Conservation (phyloP, 2,888 invertebrate genomes). For the Carterocephalus palaemon region DNA sequence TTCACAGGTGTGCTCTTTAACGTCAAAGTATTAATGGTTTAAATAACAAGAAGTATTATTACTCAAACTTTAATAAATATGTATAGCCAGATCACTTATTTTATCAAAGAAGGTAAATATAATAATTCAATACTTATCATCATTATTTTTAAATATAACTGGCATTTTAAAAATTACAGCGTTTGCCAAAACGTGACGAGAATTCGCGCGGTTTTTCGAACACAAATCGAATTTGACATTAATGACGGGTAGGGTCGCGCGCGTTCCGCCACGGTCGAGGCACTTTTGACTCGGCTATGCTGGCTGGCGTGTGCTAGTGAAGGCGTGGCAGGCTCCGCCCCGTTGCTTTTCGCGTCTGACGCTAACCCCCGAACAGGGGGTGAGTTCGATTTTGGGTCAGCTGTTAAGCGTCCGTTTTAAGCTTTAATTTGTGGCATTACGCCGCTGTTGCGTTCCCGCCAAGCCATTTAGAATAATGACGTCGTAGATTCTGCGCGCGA, state of each 20-base stretch:
- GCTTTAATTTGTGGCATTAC: slow-evolving; percentile 79
- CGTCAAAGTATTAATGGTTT: neutral
- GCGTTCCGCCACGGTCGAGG: slow-evolving; percentile 56
- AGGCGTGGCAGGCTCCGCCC: slow-evolving; percentile 73
- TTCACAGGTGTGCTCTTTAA: slow-evolving; percentile 13
- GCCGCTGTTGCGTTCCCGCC: slow-evolving; percentile 57
- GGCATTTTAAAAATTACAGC: no score
- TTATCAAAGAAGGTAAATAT: neutral
- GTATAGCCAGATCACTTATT: neutral
- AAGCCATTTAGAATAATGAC: slow-evolving; percentile 74
- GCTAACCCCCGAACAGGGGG: slow-evolving; percentile 51
- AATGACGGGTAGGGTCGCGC: slow-evolving; percentile 44
- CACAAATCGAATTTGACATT: slow-evolving; percentile 5
- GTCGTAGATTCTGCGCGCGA: slow-evolving; percentile 54
- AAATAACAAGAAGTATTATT: neutral
- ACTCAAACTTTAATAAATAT: neutral
- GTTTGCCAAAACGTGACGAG: no score
- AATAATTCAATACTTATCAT: neutral
- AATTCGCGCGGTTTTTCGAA: neutral
- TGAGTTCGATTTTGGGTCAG: slow-evolving; percentile 75
- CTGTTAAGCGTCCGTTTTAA: slow-evolving; percentile 78
- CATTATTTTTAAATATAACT: neutral
- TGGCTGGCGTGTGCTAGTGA: slow-evolving; percentile 51
- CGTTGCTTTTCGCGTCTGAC: slow-evolving; percentile 71
- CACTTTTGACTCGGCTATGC: slow-evolving; percentile 71